These are phyloP conservation scores for Andrena dorsata DNA, from an alignment of 2,888 invertebrate genomes.

Conservation along the genomic window DNA sequence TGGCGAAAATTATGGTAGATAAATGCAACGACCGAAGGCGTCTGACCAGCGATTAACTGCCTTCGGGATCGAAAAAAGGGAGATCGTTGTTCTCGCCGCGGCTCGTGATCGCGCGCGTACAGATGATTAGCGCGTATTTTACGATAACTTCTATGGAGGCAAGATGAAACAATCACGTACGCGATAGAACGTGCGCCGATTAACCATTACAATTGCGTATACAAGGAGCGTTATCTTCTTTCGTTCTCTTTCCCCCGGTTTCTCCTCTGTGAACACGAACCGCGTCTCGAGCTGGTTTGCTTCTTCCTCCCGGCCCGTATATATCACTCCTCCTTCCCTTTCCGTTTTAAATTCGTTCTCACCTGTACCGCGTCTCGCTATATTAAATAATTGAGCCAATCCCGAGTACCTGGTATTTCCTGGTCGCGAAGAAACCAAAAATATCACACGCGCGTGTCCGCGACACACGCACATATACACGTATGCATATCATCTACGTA, in stretches of 20 bases:
- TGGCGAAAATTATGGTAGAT: slow-evolving; percentile 29
- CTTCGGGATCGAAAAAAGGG: slow-evolving; percentile 33
- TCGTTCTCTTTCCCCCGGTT: neutral
- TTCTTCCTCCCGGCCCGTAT: slow-evolving; percentile 71
- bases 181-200: slow-evolving; percentile 66
- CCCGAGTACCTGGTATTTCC: slow-evolving; percentile 72
- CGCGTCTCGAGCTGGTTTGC: slow-evolving; percentile 73
- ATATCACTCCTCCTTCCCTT: slow-evolving; percentile 42
- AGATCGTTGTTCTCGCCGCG: slow-evolving; percentile 22
- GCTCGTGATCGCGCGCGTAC: slow-evolving; percentile 69
- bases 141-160: slow-evolving; percentile 80
- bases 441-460: slow-evolving; percentile 58
- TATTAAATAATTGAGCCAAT: slow-evolving; percentile 81
- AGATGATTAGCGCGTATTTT: slow-evolving; percentile 71
- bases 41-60: slow-evolving; percentile 17
- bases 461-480: slow-evolving; percentile 37
- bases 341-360: slow-evolving; percentile 32
- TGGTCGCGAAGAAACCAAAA: slow-evolving; percentile 56
- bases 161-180: slow-evolving; percentile 78
- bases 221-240: slow-evolving; percentile 62
- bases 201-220: slow-evolving; percentile 68
- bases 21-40: slow-evolving; percentile 52
- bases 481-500: slow-evolving; percentile 28
- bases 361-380: slow-evolving; percentile 63
- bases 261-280: slow-evolving; percentile 69